A percentile compares a stretch with the other conserved stretches of the same genome.
Conservation (phyloP, 2,888 invertebrate species). For the Rhagium mordax region DNA sequence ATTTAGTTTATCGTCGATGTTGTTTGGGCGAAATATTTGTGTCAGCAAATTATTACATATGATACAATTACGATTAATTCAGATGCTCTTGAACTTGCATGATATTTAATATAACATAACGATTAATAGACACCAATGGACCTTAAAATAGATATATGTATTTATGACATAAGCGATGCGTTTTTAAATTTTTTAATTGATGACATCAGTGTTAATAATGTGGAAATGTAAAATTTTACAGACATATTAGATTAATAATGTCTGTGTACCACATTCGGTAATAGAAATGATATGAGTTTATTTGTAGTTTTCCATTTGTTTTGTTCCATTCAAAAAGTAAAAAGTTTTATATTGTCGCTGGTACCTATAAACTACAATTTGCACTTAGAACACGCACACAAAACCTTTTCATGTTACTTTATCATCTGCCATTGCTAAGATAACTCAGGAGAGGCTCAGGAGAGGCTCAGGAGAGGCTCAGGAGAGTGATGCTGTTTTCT, state of each 20-base stretch:
- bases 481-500: too few species aligned
- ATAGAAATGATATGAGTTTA: background rate
- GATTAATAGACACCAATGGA: constrained; percentile 19
- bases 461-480: too few species aligned
- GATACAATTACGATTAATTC: constrained; percentile 18
- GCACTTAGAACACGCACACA: too few species aligned
- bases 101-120: constrained; percentile 25
- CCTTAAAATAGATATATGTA: constrained; percentile 27
- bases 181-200: constrained; percentile 34
- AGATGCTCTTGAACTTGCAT: constrained; percentile 23
- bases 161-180: constrained; percentile 30
- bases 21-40: background rate
- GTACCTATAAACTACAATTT: too few species aligned
- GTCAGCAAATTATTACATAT: constrained; percentile 7
- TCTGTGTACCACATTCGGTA: background rate
- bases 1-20: background rate
- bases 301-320: background rate
- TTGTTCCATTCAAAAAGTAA: background rate
- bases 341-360: background rate
- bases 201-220: constrained; percentile 29
- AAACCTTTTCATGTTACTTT: too few species aligned
- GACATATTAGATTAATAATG: background rate
- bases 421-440: too few species aligned
- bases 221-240: constrained; percentile 11
- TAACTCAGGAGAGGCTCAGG: too few species aligned